phyloP scores from a whole-genome alignment of 2,113 vertebrate species.

The Colistium nudipinnis region DNA sequence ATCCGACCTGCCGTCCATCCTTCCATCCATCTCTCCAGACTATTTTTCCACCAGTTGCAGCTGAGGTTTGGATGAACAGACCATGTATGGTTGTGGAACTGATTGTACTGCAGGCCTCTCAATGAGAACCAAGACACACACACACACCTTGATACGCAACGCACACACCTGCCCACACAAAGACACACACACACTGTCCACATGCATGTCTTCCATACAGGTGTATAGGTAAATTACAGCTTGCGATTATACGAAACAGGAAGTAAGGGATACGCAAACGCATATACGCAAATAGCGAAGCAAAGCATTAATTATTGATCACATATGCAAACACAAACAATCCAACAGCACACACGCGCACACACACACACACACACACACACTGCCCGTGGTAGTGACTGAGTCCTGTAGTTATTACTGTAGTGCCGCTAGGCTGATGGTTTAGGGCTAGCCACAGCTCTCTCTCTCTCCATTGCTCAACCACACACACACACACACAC shows the following conservation, averaged over 20 bases:
- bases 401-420: slow-evolving; percentile 77
- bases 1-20: not conserved
- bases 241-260: slow-evolving; percentile 13
- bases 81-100: slow-evolving; percentile 18
- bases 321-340: slow-evolving; percentile 5
- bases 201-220: not conserved
- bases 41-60: slow-evolving; percentile 47
- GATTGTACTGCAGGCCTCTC: slow-evolving; percentile 49
- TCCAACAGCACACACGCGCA: slow-evolving; percentile 34
- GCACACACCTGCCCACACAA: not conserved
- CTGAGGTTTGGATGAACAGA: slow-evolving; percentile 48
- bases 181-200: not conserved
- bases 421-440: slow-evolving; percentile 76
- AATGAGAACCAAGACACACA: slow-evolving; percentile 20
- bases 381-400: slow-evolving; percentile 68
- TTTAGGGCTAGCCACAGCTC: slow-evolving; percentile 71
- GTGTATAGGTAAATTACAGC: not conserved
- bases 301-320: slow-evolving; percentile 21
- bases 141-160: not conserved
- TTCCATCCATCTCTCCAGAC: slow-evolving; percentile 17
- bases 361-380: slow-evolving; percentile 45
- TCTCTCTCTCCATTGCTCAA: slow-evolving; percentile 1
- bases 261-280: slow-evolving; percentile 2
- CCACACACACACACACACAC: slow-evolving; percentile 9
- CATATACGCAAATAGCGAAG: slow-evolving; percentile 13